Base-by-base conservation (phyloP, 2,888 invertebrate species). In the Trimorus sp. region DNA sequence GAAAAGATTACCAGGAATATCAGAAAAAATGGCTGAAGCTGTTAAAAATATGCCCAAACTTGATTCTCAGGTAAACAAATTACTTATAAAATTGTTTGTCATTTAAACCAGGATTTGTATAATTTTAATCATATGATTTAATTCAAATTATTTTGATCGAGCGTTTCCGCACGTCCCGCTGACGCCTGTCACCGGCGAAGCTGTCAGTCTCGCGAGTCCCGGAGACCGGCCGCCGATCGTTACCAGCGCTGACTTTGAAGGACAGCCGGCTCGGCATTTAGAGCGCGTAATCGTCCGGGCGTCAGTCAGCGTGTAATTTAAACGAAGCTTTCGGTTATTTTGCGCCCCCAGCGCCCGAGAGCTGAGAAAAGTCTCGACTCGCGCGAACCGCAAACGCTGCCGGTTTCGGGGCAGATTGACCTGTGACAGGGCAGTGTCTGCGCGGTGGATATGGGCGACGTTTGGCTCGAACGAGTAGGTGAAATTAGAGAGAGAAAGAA, bases 21-120 rank as follows among this genome's bases (percentile, higher is more conserved):
- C 96, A 0, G 93, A 94, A 86, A 96, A 95, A 89, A 94, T 97
- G 91, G 94, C 95, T 9, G 96, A 97, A 92, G 95, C 96, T 5
- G 92, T 97, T 62, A 97, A 96, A 92, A 95, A 94, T 87, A 92
- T 97, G 68, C 96, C 97, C 0, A 96, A 95, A 90, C 94, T 97
- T 88, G 97, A 97, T 92, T 93, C 96, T 0, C 95, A 92, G 88
- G 93, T 93, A 89, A 84, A 16, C 53, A 49, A 45, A 7, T 56
- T 56, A 36, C n/a, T 38, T 37, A 16, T 36, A 58, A 58, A 11
- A 40, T n/a, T n/a, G n/a, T n/a, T n/a, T n/a, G n/a, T n/a, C n/a
- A n/a, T n/a, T n/a, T n/a, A n/a, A n/a, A n/a, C n/a, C n/a, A n/a
- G n/a, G n/a, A n/a, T n/a, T n/a, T n/a, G n/a, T n/a, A n/a, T n/a